A percentile compares a stretch with the other conserved stretches of the same genome.
phyloP scores from a whole-genome alignment of 2,797 vertebrate species.

The Pseudochirops corinnae region DNA sequence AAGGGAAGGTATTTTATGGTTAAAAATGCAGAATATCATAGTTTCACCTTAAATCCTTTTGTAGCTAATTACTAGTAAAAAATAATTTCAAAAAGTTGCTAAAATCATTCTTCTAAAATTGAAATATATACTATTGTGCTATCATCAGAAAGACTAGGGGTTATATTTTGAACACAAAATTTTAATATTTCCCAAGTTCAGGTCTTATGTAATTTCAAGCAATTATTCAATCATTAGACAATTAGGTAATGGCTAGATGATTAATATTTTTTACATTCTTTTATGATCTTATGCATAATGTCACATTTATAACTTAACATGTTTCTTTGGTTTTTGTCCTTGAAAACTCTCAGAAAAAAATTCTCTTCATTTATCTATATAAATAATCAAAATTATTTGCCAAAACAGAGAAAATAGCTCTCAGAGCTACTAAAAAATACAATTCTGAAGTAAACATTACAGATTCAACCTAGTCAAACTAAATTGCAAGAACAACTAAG shows the following conservation, averaged over 20 bases:
- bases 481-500: background rate
- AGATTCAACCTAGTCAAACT: background rate
- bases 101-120: slow-evolving; percentile 27
- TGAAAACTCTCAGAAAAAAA: background rate
- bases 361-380: background rate
- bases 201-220: slow-evolving; percentile 15
- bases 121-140: background rate
- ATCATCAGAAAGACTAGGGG: slow-evolving; percentile 11
- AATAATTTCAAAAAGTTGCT: slow-evolving; percentile 20
- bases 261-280: background rate
- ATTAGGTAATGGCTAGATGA: background rate
- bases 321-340: background rate
- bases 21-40: background rate
- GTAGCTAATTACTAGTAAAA: slow-evolving; percentile 13
- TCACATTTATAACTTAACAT: background rate
- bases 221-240: background rate
- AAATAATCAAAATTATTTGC: background rate
- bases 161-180: background rate
- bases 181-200: background rate
- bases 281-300: background rate
- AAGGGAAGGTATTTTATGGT: background rate
- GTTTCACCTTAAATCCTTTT: background rate
- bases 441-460: background rate
- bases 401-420: background rate
- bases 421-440: background rate